Evolutionary conservation across 2,797 vertebrate species (phyloP), one percentile per base, ranked within the genome.

Genomic region (Sus cebifrons): DNA sequence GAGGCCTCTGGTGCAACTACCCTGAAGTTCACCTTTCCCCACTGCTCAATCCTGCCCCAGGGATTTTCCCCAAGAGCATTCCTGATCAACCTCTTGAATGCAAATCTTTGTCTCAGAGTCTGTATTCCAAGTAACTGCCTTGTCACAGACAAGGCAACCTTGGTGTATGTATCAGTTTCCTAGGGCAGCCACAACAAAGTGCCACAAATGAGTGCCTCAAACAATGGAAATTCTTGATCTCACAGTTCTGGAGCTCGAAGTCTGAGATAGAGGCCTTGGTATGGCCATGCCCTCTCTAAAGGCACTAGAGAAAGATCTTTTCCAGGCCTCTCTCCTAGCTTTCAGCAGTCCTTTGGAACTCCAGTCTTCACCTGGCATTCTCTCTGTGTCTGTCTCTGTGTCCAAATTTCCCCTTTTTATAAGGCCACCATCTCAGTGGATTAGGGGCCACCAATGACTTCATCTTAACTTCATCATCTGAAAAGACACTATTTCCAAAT

Each of bases 331-430:
- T 40, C 18, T 56, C 58, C 70, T 17, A n/a, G 60, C 60, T 67
- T 54, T 23, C 62, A 52, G 23, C 14, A 18, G 32, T 54, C 52
- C 68, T 56, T 71, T 16, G 54, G 44, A 49, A 71, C 52, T 58
- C 32, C 67, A 40, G 13, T 32, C 32, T 65, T 56, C 49, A 56
- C 12, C 8, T 25, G 44, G 58, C 32, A 74, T 73, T 40, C 44
- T 73, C 25, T 91, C 58, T 56, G 20, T 79, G n/a, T 64, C 75
- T 16, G 32, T 77, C 60, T 44, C 79, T 18, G 21, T 58, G 49
- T 29, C 87, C 49, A 79, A 79, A 89, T 77, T 92, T 85, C 32
- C 32, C 49, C 60, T 25, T 44, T 75, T 75, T 77, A 85, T 21
- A 64, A 92, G 81, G 82, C 49, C 25, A n/a, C 32, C 32, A 15